A percentile compares a stretch with the other conserved stretches of the same genome.
Evolutionary conservation across 1,140 invertebrate genomes (phyloP).

Genomic region (Oedothorax gibbosus): DNA sequence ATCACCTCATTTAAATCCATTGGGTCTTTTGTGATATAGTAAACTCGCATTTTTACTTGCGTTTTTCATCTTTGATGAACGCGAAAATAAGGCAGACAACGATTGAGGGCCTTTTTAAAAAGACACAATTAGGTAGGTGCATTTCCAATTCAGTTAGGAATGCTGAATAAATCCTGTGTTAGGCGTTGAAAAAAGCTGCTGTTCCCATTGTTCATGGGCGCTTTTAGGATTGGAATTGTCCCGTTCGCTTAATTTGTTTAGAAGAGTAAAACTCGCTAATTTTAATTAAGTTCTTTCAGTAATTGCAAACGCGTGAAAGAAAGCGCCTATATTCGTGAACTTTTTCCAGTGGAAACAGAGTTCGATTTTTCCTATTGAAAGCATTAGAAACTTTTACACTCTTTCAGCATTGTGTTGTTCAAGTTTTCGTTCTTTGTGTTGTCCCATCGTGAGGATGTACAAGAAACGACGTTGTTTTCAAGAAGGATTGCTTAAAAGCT

Average conservation of each 20-base stretch:
- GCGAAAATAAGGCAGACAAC: constrained; percentile 42
- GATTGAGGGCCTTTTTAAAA: constrained; percentile 40
- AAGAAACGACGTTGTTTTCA: constrained; percentile 9
- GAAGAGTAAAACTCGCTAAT: constrained; percentile 51
- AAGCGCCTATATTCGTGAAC: constrained; percentile 39
- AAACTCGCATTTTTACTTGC: constrained; percentile 36
- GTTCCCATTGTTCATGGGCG: constrained; percentile 1
- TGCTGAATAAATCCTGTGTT: constrained; percentile 40
- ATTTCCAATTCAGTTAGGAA: constrained; percentile 23
- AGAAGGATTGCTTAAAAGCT: constrained; percentile 27
- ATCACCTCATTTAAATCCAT: constrained; percentile 43
- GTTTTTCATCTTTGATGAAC: constrained; percentile 27
- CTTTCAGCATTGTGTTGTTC: constrained; percentile 21
- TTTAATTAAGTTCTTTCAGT: constrained; percentile 59
- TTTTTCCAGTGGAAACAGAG: constrained; percentile 11
- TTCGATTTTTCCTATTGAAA: constrained; percentile 42
- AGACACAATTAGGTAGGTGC: constrained; percentile 41
- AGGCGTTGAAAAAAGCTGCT: constrained; percentile 9
- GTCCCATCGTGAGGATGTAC: neutral
- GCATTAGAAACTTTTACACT: constrained; percentile 44
- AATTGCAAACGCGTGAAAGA: constrained; percentile 45
- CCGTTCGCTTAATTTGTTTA: constrained; percentile 55
- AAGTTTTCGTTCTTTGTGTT: constrained; percentile 24
- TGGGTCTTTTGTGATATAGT: constrained; percentile 38
- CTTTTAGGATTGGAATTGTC: constrained; percentile 42